phyloP scores from a whole-genome alignment of 1,140 invertebrate genomes.

The Solenopsis invicta region DNA sequence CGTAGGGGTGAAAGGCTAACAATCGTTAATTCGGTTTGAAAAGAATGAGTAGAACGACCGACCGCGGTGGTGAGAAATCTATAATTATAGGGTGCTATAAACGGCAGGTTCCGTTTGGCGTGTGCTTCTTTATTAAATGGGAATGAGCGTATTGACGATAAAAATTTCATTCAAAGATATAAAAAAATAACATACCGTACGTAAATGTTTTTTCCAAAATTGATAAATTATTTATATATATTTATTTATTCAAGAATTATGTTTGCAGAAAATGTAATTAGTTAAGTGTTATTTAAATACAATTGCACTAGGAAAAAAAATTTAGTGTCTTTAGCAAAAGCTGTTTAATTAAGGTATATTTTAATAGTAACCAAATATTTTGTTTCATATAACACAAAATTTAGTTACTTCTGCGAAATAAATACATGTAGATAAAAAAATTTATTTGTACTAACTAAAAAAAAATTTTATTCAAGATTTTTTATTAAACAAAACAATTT shows the following conservation, averaged over 20 bases:
- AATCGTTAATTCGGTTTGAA: slow-evolving; percentile 44
- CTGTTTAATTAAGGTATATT: too few relatives aligned
- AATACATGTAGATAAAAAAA: too few relatives aligned
- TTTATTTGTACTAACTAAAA: too few relatives aligned
- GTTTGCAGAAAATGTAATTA: too few relatives aligned
- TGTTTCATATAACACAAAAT: too few relatives aligned
- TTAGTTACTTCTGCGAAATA: too few relatives aligned
- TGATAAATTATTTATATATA: neutral
- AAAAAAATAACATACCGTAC: neutral
- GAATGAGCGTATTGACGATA: neutral
- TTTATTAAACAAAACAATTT: too few relatives aligned
- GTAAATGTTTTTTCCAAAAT: neutral
- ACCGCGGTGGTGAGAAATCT: slow-evolving; percentile 37
- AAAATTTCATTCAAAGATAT: neutral
- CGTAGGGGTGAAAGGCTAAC: slow-evolving; percentile 53
- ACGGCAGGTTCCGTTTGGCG: slow-evolving; percentile 20
- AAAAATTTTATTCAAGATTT: too few relatives aligned
- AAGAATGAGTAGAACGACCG: slow-evolving; percentile 49
- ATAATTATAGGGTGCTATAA: slow-evolving; percentile 31
- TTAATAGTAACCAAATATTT: too few relatives aligned
- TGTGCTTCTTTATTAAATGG: slow-evolving; percentile 20
- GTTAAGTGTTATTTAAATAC: neutral
- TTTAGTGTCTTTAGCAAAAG: too few relatives aligned
- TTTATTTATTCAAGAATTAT: neutral
- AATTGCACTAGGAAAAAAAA: neutral